Evolutionary conservation across 2,113 vertebrate species (phyloP), one percentile per base, ranked within the genome.

Genomic region (Taurulus bubalis): DNA sequence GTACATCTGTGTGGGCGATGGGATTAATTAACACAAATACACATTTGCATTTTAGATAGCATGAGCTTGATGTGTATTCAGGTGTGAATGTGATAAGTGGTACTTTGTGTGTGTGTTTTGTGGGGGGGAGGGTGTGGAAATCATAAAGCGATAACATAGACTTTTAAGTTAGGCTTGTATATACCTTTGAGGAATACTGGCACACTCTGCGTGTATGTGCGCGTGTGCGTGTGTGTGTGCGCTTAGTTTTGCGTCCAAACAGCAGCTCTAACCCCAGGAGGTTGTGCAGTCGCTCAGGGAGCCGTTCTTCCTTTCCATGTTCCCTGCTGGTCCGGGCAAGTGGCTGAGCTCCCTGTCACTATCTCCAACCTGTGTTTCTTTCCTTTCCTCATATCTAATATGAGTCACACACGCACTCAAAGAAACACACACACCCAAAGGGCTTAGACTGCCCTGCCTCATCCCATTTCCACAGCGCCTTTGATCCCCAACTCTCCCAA

Each of bases 381-480:
- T 81, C 76, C 67, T 77, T 78, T 82, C 58, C 85, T 87, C 87
- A 77, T 82, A 90, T 90, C 85, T 73, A 85, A 80, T 82, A 85
- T 73, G 70, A 93, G 84, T 89, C 87, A 82, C 78, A 32, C 2
- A 86, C 79, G 80, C 79, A 79, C 71, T 84, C 75, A 84, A 85
- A 87, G 80, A 86, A 83, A 83, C 62, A 85, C 84, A 90, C 86
- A 83, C 79, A 86, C 85, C 89, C 90, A 85, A 90, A 80, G 89
- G 91, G 83, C 86, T 82, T 85, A 81, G 73, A 67, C 85, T 84
- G 81, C 76, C 91, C 89, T 91, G 92, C 88, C 90, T 90, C 87
- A 91, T 92, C 88, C 90, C 78, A 89, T 91, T 92, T 91, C 83
- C 85, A 86, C 75, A 72, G 82, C n/a, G 70, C 66, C 91, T 93